Base-by-base conservation (phyloP, 2,113 vertebrate species). In the Rhea pennata region DNA sequence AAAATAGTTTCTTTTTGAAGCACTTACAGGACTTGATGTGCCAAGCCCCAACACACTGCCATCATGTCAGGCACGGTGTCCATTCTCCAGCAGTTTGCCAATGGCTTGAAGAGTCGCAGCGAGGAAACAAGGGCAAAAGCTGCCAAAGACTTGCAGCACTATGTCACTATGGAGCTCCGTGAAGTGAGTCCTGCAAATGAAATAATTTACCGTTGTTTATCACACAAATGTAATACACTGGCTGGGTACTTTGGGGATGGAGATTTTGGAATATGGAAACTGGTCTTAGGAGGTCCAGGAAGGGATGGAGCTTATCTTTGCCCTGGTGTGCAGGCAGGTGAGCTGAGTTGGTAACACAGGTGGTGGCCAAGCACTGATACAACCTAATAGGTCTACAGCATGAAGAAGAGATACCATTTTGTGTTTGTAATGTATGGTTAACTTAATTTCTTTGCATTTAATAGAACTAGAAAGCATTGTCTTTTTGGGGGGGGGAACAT, bases 61-160 rank as follows among this genome's bases (percentile, higher is more conserved):
- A 90, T 87, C 98, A 99, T 99, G 94, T 99, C 99, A 1, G 99
- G 99, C 96, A 99, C 99, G 1, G 98, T 99, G 97, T 99, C 99
- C 72, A 98, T 99, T 92, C 98, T 99, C 82, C 99, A 99, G 82
- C 99, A 99, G 96, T 99, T 99, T 95, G 98, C 99, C 96, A 98
- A 99, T 4, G 99, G 99, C 61, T 97, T 99, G 83, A 99, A 99
- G 98, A 99, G 98, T 96, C 98, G 99, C 71, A 99, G 98, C 64
- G 99, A 99, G 92, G 99, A 99, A 96, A 99, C 98, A 1, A 98
- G 99, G 79, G 99, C 99, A 0, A 99, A 99, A 93, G 98, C 99
- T 69, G 99, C 99, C 87, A 99, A 99, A 97, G 99, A 99, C 75
- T 97, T 99, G 87, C 99, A 99, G 91, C 99, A 99, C 92, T 99